Evolutionary conservation across 2,888 invertebrate species (phyloP), one percentile per base, ranked within the genome.

Genomic region (Lysandra bellargus): DNA sequence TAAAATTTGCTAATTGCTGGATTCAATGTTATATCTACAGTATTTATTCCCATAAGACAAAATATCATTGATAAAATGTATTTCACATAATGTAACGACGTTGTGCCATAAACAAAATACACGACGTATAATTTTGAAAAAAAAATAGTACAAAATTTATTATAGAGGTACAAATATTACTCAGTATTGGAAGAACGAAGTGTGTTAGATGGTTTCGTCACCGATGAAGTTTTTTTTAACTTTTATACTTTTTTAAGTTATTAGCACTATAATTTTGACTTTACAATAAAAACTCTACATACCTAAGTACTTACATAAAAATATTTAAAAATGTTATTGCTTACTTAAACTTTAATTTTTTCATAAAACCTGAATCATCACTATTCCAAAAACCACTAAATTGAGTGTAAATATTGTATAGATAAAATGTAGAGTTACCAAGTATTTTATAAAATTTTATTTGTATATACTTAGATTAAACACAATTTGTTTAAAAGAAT

Each of bases 401-500:
- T 60, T 64, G 1, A 30, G 23, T 64, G 92, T 93, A 93, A 90
- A 92, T 92, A 93, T 87, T 90, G 88, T 91, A 89, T 86, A 88
- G 84, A 83, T 86, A 86, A 85, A 85, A 86, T 60, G 85, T 81
- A 81, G 85, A 86, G 86, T 85, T 85, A 81, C 85, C 84, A 80
- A 85, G 73, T 74, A 60, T 60, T 73, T 84, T 85, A 85, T 86
- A 86, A 85, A 83, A 83, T 84, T 85, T 84, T 85, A 85, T 84
- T 80, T 81, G 83, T 60, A 57, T 79, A 60, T 85, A 85, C 88
- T 88, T 90, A 90, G 84, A 84, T 85, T 85, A 85, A 83, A 84
- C 83, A 86, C 84, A 84, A 82, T 83, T 83, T 86, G 83, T 88
- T 86, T 82, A 80, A 80, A 79, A 78, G 60, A 30, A 7, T 81